These are phyloP conservation scores for Sinodicranocentrus sp. DNA, from an alignment of 2,888 invertebrate genomes.

Conservation along the genomic window DNA sequence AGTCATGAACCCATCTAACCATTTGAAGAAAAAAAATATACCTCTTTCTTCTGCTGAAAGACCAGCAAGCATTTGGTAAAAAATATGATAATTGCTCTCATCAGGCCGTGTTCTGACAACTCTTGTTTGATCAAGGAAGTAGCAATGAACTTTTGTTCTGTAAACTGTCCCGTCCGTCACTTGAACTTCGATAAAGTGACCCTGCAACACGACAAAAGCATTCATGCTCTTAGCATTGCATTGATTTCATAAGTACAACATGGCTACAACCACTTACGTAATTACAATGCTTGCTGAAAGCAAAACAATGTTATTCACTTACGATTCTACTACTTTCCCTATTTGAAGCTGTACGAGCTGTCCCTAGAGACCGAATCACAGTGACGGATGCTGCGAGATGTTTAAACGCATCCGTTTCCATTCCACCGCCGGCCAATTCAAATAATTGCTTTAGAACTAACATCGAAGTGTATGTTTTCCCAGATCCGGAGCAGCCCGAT, in stretches of 20 bases:
- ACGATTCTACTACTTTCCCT: conserved; percentile 96
- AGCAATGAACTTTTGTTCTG: conserved; percentile 97
- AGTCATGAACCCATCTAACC: too few species aligned
- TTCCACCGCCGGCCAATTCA: conserved; percentile 95
- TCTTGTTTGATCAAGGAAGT: conserved; percentile 95
- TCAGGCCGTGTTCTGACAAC: conserved; percentile 91
- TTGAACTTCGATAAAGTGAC: conserved; percentile 97
- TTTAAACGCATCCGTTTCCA: conserved; percentile 97
- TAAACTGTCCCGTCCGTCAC: conserved; percentile 96
- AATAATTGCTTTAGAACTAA: conserved; percentile 92
- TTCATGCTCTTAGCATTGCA: too few species aligned
- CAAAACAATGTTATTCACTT: conserved; percentile 77
- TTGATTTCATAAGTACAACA: too few species aligned
- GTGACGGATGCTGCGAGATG: conserved; percentile 97
- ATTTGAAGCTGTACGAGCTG: conserved; percentile 93
- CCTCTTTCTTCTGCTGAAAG: conserved; percentile 90
- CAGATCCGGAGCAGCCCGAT: conserved; percentile 93
- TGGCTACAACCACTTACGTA: too few species aligned
- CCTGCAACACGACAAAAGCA: conserved; percentile 80
- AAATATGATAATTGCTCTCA: conserved; percentile 97
- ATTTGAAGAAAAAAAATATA: too few species aligned
- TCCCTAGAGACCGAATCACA: conserved; percentile 92
- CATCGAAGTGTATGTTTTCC: conserved; percentile 96
- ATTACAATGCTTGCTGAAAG: background rate
- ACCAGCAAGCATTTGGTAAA: conserved; percentile 96